phyloP scores from a whole-genome alignment of 2,113 vertebrate genomes.

The Salvelinus fontinalis region DNA sequence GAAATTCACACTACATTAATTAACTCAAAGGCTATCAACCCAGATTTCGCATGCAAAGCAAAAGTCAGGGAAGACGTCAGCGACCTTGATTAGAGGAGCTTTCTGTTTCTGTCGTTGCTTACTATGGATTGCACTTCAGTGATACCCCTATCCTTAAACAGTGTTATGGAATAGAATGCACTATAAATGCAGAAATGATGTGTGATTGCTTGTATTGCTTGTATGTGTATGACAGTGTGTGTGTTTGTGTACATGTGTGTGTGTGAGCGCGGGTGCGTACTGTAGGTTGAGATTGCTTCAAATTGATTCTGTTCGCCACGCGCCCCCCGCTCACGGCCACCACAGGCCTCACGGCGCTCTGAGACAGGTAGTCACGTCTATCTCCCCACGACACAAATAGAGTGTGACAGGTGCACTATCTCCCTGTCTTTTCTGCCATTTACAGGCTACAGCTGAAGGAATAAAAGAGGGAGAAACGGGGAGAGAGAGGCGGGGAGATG shows the following conservation, averaged over 20 bases:
- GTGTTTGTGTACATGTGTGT: constrained; percentile 13
- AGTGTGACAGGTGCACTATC: constrained; percentile 82
- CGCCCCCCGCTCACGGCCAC: constrained; percentile 49
- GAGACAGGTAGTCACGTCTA: constrained; percentile 78
- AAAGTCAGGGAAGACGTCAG: neutral
- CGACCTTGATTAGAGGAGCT: no score
- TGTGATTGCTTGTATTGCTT: no score
- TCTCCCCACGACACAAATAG: constrained; percentile 77
- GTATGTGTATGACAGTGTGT: neutral
- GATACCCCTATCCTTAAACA: neutral
- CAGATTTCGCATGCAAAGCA: constrained; percentile 18
- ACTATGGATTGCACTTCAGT: neutral
- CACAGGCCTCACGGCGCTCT: constrained; percentile 53
- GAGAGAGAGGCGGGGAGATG: constrained; percentile 24
- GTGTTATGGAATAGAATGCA: constrained; percentile 56
- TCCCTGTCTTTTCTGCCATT: constrained; percentile 79
- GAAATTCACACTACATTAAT: constrained; percentile 63
- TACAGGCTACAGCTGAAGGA: constrained; percentile 68
- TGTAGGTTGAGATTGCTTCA: constrained; percentile 59
- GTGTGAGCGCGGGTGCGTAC: constrained; percentile 17
- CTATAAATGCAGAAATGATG: constrained; percentile 43
- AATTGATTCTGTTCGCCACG: constrained; percentile 64
- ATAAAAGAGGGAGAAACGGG: constrained; percentile 62
- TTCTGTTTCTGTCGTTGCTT: neutral
- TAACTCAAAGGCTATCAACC: constrained; percentile 54